These are phyloP conservation scores for Yponomeuta plumbellus DNA, from an alignment of 2,888 invertebrate species.

Conservation along the genomic window DNA sequence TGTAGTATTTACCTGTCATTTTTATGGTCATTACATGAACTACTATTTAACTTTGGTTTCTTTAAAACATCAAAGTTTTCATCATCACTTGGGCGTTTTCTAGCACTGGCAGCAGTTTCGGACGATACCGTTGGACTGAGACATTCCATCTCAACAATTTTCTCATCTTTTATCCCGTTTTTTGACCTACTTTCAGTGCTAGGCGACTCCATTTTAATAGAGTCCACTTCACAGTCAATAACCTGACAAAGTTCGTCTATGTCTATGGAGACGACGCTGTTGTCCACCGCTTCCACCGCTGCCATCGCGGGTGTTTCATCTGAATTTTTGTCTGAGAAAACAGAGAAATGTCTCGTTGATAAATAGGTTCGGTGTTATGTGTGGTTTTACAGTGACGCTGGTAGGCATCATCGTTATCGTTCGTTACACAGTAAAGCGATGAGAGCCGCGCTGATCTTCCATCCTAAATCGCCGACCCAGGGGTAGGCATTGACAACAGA, in stretches of 20 bases:
- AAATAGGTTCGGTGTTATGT: too few relatives aligned
- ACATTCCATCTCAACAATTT: neutral
- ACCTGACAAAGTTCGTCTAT: conserved; percentile 7
- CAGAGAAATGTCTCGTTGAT: too few relatives aligned
- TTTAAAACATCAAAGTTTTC: neutral
- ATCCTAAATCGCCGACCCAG: too few relatives aligned
- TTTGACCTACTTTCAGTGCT: neutral
- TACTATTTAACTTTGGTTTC: neutral
- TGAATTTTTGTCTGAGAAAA: neutral
- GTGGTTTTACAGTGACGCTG: too few relatives aligned
- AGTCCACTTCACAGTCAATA: neutral
- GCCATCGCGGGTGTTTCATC: neutral
- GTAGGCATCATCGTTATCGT: too few relatives aligned
- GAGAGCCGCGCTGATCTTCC: too few relatives aligned
- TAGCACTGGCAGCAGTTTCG: neutral
- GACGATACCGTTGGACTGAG: neutral
- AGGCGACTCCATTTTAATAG: neutral
- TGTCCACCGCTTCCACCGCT: neutral
- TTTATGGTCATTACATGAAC: neutral
- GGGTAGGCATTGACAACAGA: too few relatives aligned
- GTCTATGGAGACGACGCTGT: neutral
- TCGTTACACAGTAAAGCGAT: too few relatives aligned
- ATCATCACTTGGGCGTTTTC: neutral
- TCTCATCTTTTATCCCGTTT: neutral
- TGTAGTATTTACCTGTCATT: neutral